Evolutionary conservation across 2,797 vertebrate genomes (phyloP), one percentile per base, ranked within the genome.

Genomic region (Sebastes wilsoni): DNA sequence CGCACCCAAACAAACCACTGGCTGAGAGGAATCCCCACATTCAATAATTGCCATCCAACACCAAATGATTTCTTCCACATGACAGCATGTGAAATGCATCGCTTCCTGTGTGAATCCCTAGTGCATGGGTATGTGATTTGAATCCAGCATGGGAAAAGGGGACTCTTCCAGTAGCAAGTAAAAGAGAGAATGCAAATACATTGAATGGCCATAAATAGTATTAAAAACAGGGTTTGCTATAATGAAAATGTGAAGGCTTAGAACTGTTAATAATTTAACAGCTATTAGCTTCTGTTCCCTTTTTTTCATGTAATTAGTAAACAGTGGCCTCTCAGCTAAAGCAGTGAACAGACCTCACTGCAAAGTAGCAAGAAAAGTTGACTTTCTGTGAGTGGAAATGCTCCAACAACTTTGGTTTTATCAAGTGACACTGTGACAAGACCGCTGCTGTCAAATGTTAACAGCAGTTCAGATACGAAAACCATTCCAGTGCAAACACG

Each of bases 401-500:
- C 69, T 52, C 59, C 23, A 8, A 16, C n/a, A 38, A 55, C 22
- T 75, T 52, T 38, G 22, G 2, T 72, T 75, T 69, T 42, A 65
- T 42, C 23, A 52, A 72, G 30, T 66, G 58, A 42, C 42, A 72
- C 16, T n/a, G 38, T 73, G 76, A 72, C 16, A 74, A 46, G 49
- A 69, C 79, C 66, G 58, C 22, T 72, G 65, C 28, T 61, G 66
- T 77, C 42, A 77, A 61, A 61, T 36, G 38, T 66, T 52, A 77
- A 67, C 4, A 52, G 8, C 11, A 10, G 25, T 11, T 64, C 80
- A 60, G 59, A 27, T 38, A 20, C 5, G 4, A 28, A 61, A 78
- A 30, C 22, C 59, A 22, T 54, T 67, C 22, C 65, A 13, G 28
- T 67, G 66, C 66, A 32, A 81, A 75, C 58, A 69, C 79, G 9